These are phyloP conservation scores for Artibeus jamaicensis DNA, from an alignment of 2,797 vertebrate genomes.

Conservation along the genomic window DNA sequence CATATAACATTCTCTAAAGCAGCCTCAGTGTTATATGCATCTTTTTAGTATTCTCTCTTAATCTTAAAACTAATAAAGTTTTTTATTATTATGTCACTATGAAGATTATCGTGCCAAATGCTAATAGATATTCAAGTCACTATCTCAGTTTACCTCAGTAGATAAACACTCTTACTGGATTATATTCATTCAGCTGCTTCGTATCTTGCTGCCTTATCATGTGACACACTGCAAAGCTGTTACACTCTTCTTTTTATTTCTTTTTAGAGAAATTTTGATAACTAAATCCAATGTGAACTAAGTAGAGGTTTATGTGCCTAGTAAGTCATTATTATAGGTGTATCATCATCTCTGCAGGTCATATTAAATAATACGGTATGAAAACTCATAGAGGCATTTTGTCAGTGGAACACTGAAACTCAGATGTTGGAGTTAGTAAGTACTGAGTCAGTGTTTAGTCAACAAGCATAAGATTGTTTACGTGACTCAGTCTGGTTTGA, in stretches of 20 bases:
- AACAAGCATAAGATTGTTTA: not conserved
- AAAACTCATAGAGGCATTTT: not conserved
- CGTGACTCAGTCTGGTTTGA: not conserved
- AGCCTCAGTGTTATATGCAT: not conserved
- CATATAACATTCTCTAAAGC: not conserved
- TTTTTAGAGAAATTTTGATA: not conserved
- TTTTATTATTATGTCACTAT: not conserved
- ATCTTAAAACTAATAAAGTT: conserved; percentile 16
- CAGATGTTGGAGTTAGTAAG: not conserved
- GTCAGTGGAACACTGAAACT: not conserved
- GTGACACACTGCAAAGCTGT: not conserved
- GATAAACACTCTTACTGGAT: not conserved
- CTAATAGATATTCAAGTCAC: not conserved
- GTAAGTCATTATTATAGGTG: not conserved
- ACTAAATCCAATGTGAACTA: not conserved
- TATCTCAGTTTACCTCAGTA: not conserved
- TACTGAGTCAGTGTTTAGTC: not conserved
- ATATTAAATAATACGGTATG: not conserved
- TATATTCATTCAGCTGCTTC: not conserved
- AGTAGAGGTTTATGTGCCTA: not conserved
- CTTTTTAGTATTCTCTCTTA: conserved; percentile 28
- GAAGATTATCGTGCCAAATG: not conserved
- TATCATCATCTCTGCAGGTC: not conserved
- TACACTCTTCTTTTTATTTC: not conserved
- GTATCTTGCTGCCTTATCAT: not conserved